Percentiles rank a stretch among this genome's conserved stretches.
Conservation (phyloP, 2,113 vertebrate genomes). For the Abramis brama region DNA sequence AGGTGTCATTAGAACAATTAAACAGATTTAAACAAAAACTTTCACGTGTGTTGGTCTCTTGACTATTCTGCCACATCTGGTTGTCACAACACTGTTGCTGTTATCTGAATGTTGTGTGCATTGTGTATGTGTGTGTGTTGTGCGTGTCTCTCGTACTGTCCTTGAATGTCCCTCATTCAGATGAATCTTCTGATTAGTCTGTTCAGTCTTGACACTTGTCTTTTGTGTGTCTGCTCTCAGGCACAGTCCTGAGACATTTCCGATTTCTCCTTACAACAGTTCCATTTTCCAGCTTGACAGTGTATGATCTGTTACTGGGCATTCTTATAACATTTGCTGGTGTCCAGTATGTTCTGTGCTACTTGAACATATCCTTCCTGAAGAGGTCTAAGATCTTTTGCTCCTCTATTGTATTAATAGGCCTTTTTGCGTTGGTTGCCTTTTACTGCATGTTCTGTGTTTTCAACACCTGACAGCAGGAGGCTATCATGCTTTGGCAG, state of each 20-base stretch:
- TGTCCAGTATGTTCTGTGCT: neutral
- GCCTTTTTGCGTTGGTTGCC: neutral
- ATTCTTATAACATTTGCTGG: neutral
- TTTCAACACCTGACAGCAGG: neutral
- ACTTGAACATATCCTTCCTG: slow-evolving; percentile 1
- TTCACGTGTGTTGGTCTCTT: neutral
- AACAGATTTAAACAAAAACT: neutral
- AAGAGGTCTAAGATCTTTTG: slow-evolving; percentile 21
- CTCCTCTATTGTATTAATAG: slow-evolving; percentile 26
- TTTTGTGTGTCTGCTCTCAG: slow-evolving; percentile 5
- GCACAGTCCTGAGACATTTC: slow-evolving; percentile 23
- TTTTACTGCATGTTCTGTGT: neutral
- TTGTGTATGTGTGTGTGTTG: neutral
- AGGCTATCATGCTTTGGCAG: slow-evolving; percentile 29
- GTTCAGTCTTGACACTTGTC: neutral
- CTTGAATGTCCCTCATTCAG: neutral
- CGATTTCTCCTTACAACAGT: slow-evolving; percentile 37
- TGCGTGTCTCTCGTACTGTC: neutral
- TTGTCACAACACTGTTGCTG: neutral
- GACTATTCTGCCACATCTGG: neutral
- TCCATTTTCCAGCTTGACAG: slow-evolving; percentile 22
- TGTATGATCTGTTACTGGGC: slow-evolving; percentile 6
- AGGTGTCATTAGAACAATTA: neutral
- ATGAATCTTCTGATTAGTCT: neutral
- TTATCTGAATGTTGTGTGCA: neutral